Percentiles rank a stretch among this genome's conserved stretches.
Evolutionary conservation across 1,140 invertebrate species (phyloP).

Genomic region (Scaptomyza graminum): DNA sequence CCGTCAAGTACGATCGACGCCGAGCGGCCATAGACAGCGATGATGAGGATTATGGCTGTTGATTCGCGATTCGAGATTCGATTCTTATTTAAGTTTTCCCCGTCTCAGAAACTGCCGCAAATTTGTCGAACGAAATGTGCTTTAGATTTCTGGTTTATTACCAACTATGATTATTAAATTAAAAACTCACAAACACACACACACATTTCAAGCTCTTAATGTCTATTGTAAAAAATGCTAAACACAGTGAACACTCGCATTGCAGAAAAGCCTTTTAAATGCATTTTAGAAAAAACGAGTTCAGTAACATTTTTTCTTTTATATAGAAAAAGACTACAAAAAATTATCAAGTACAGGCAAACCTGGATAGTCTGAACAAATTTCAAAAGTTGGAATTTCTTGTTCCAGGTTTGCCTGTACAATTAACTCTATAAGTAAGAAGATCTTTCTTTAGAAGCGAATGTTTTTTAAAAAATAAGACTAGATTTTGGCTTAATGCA

Average conservation of each 20-base stretch:
- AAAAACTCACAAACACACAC: constrained; percentile 50
- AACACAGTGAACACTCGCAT: not conserved
- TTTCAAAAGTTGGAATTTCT: too few relatives aligned
- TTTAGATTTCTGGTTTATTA: constrained; percentile 51
- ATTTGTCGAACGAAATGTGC: constrained; percentile 8
- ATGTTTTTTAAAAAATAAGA: constrained; percentile 42
- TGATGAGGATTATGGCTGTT: constrained; percentile 85
- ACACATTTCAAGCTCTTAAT: constrained; percentile 20
- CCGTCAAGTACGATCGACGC: constrained; percentile 94
- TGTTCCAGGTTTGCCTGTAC: too few relatives aligned
- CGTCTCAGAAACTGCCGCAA: not conserved
- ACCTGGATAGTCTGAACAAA: too few relatives aligned
- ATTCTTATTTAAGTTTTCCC: constrained; percentile 33
- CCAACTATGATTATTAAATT: constrained; percentile 73
- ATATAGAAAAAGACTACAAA: too few relatives aligned
- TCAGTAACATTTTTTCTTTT: too few relatives aligned
- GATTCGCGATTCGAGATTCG: constrained; percentile 48
- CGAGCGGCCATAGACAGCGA: constrained; percentile 93
- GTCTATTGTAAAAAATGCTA: not conserved
- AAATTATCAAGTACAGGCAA: too few relatives aligned
- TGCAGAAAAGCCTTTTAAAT: too few relatives aligned
- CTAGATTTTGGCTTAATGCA: constrained; percentile 52
- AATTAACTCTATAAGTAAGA: too few relatives aligned
- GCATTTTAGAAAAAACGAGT: too few relatives aligned
- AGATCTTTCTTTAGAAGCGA: constrained; percentile 16